Evolutionary conservation across 2,113 vertebrate genomes (phyloP).

Genomic region (Limanda limanda): DNA sequence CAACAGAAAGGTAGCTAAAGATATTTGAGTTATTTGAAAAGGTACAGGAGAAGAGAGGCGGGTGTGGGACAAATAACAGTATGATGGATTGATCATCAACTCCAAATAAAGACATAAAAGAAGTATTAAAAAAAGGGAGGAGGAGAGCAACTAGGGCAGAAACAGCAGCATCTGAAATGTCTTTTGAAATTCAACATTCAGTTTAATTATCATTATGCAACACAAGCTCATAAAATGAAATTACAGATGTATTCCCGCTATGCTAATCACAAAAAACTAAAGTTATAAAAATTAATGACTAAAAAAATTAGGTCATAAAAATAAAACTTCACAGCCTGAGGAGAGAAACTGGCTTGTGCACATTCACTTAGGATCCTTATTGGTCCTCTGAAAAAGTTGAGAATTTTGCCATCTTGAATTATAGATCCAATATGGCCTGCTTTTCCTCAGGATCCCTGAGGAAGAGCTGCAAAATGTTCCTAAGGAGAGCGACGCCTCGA

Average conservation of each 20-base stretch:
- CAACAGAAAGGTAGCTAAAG: background rate
- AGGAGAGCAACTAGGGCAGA: slow-evolving; percentile 10
- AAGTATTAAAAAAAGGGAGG: slow-evolving; percentile 32
- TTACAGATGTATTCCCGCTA: background rate
- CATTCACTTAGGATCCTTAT: no score
- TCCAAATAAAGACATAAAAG: slow-evolving; percentile 20
- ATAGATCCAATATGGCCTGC: no score
- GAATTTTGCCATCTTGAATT: no score
- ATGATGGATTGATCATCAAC: background rate
- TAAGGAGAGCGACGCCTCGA: no score
- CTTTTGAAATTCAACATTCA: background rate
- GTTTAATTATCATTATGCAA: background rate
- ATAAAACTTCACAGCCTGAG: background rate
- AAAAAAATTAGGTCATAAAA: background rate
- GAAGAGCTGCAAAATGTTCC: no score
- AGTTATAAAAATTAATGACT: background rate
- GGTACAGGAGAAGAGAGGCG: background rate
- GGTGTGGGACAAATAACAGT: background rate
- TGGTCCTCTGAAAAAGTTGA: no score
- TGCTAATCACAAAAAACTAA: background rate
- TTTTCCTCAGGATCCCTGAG: no score
- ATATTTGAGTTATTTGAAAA: background rate
- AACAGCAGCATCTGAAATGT: slow-evolving; percentile 20
- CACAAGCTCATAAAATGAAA: background rate
- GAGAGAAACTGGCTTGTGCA: background rate